These are phyloP conservation scores for Spodoptera exigua DNA, from an alignment of 2,888 invertebrate species.

Conservation along the genomic window DNA sequence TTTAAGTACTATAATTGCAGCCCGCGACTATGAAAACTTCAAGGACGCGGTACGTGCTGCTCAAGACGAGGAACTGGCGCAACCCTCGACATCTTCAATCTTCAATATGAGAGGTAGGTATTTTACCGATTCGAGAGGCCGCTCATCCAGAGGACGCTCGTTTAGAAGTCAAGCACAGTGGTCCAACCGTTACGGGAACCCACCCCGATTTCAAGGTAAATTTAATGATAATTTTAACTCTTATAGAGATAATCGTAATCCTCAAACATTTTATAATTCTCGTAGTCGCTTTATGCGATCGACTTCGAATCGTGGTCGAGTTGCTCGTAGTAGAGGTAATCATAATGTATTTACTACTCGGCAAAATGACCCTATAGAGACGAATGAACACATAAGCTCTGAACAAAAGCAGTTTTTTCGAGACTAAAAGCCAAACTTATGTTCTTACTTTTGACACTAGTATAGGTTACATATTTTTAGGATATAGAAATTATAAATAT, in stretches of 20 bases:
- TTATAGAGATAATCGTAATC: slow-evolving; percentile 3
- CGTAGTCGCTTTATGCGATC: slow-evolving; percentile 2
- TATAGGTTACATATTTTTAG: slow-evolving; percentile 4
- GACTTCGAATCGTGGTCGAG: slow-evolving; percentile 2
- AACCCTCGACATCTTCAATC: slow-evolving; percentile 1
- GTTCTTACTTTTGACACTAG: slow-evolving; percentile 2
- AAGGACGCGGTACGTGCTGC: slow-evolving; percentile 7
- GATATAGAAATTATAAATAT: slow-evolving; percentile 4
- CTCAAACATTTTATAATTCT: slow-evolving; percentile 3
- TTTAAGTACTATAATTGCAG: slow-evolving; percentile 33
- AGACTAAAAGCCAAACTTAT: slow-evolving; percentile 2
- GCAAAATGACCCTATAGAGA: slow-evolving; percentile 1
- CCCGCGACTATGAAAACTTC: not conserved
- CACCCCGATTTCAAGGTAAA: slow-evolving; percentile 3
- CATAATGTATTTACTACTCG: too few species aligned
- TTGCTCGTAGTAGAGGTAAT: slow-evolving; percentile 3
- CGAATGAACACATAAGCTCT: slow-evolving; percentile 3
- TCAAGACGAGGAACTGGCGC: slow-evolving; percentile 1
- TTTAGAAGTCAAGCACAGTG: slow-evolving; percentile 3
- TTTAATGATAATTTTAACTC: slow-evolving; percentile 3
- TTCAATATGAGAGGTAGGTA: slow-evolving; percentile 2
- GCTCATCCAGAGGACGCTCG: too few species aligned
- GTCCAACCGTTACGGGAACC: slow-evolving; percentile 2
- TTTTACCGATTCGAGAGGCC: slow-evolving; percentile 2
- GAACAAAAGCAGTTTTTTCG: slow-evolving; percentile 5